These are phyloP conservation scores for Myotis vivesi DNA, from an alignment of 2,797 vertebrate species.

Conservation along the genomic window DNA sequence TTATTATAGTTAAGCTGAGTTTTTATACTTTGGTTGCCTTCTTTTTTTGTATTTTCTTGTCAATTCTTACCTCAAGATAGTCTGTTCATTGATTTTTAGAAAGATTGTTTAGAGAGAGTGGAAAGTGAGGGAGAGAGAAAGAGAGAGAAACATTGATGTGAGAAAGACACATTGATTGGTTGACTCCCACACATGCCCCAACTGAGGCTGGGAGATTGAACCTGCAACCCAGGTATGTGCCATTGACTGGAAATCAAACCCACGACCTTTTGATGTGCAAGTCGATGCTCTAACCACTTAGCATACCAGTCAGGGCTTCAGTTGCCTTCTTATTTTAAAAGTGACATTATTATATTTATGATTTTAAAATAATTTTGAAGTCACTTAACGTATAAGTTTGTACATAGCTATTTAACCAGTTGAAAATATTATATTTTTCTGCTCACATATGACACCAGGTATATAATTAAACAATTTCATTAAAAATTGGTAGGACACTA, in stretches of 20 bases:
- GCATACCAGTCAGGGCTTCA: not conserved
- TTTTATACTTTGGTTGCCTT: conserved; percentile 23
- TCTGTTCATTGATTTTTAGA: too few species aligned
- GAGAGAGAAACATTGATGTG: too few species aligned
- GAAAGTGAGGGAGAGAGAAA: too few species aligned
- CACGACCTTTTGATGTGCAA: too few species aligned
- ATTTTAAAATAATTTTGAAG: conserved; percentile 11
- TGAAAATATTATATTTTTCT: not conserved
- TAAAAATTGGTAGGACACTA: not conserved
- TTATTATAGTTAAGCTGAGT: conserved; percentile 2
- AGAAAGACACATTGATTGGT: too few species aligned
- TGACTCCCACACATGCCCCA: too few species aligned
- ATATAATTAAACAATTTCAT: conserved; percentile 3
- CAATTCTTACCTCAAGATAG: too few species aligned
- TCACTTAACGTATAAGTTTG: not conserved
- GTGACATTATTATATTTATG: not conserved
- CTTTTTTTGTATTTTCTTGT: not conserved
- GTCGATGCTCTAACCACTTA: too few species aligned
- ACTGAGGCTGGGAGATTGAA: too few species aligned
- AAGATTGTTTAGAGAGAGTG: too few species aligned
- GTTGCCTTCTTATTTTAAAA: not conserved
- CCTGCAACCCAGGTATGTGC: too few species aligned
- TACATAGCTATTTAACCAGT: not conserved
- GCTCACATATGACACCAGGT: not conserved
- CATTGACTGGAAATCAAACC: too few species aligned